Conservation (phyloP, 2,888 invertebrate genomes). For the Agapostemon virescens region DNA sequence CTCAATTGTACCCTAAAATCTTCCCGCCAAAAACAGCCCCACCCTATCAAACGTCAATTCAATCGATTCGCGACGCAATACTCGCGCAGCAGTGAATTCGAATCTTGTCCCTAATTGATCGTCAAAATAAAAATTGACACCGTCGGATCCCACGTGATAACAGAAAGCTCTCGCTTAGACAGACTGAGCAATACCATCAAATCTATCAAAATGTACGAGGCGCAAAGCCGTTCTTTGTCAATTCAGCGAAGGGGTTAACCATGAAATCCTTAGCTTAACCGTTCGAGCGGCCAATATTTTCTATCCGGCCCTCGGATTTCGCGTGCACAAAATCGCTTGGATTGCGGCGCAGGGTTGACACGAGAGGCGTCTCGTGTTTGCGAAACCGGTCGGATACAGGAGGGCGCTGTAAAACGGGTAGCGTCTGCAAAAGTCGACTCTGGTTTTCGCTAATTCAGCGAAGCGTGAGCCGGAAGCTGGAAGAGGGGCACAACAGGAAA, state of each 20-base stretch:
- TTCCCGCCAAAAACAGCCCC: too few species aligned
- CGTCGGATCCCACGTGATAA: neutral
- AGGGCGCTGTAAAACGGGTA: neutral
- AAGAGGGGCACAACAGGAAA: neutral
- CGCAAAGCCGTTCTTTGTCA: neutral
- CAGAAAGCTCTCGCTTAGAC: neutral
- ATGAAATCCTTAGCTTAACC: conserved; percentile 4
- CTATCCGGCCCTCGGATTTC: neutral
- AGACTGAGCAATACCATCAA: neutral
- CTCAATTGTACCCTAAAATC: too few species aligned
- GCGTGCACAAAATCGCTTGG: neutral
- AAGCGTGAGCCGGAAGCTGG: neutral
- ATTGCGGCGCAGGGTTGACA: neutral
- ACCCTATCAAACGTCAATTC: too few species aligned
- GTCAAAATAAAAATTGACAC: neutral
- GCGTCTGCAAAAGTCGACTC: neutral
- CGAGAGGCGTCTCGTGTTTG: neutral
- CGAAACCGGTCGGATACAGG: neutral
- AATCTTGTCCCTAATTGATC: too few species aligned
- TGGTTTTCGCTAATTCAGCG: conserved; percentile 17
- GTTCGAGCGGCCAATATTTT: neutral
- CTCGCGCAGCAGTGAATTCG: too few species aligned
- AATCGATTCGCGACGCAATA: too few species aligned
- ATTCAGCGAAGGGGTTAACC: neutral
- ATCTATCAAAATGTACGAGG: neutral